Conservation (phyloP, 2,888 invertebrate genomes). For the Clostera curtula region DNA sequence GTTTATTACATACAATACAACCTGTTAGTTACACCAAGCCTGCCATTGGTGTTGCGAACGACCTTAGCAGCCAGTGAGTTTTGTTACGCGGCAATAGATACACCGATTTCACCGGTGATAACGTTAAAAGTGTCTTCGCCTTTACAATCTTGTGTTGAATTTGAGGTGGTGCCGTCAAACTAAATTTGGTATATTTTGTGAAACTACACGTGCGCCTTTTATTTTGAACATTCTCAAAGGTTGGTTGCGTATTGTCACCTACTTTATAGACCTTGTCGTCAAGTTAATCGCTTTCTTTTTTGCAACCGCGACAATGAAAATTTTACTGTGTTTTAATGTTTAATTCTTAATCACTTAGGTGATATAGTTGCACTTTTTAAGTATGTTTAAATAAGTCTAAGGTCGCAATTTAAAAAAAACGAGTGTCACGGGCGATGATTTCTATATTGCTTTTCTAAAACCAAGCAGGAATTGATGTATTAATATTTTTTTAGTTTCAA, state of each 20-base stretch:
- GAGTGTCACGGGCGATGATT: no score
- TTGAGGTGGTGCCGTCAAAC: conserved; percentile 5
- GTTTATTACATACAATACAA: neutral
- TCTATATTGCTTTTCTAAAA: no score
- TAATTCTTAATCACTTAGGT: no score
- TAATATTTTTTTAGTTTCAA: no score
- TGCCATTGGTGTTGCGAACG: conserved; percentile 7
- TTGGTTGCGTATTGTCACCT: conserved; percentile 7
- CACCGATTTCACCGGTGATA: conserved; percentile 17
- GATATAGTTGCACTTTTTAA: no score
- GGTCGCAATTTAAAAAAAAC: no score
- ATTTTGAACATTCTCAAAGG: no score
- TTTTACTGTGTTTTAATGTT: no score
- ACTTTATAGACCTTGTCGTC: conserved; percentile 12
- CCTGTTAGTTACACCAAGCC: conserved; percentile 1
- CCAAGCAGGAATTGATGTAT: no score
- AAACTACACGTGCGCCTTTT: no score
- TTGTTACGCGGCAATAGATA: conserved; percentile 36
- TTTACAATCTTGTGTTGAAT: conserved; percentile 4
- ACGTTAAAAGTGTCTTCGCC: neutral
- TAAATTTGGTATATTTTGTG: conserved; percentile 2
- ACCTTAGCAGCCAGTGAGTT: conserved; percentile 41
- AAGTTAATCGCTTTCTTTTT: conserved; percentile 5
- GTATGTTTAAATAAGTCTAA: no score
- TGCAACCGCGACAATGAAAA: neutral